Conservation (phyloP, 1,140 invertebrate genomes). For the Panulirus ornatus region DNA sequence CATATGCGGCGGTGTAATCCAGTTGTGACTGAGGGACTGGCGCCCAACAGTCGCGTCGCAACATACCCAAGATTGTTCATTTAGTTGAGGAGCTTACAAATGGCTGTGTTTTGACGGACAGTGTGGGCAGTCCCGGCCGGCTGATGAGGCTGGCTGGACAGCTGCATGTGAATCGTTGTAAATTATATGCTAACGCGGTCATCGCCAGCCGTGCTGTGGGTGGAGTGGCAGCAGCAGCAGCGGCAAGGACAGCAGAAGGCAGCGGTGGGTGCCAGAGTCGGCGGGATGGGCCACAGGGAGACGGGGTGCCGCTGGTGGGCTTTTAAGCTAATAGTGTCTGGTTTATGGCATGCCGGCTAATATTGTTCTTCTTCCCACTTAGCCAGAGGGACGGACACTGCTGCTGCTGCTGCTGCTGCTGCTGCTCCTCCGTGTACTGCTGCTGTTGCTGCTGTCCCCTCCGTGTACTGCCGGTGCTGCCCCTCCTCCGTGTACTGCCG, state of each 20-base stretch:
- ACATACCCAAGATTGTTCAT: conserved; percentile 56
- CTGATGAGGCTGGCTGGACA: conserved; percentile 23
- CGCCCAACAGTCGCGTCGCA: conserved; percentile 51
- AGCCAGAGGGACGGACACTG: background rate
- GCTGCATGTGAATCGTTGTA: conserved; percentile 55
- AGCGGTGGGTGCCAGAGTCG: background rate
- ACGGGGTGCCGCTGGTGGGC: conserved; percentile 28
- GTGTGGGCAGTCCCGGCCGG: conserved; percentile 14
- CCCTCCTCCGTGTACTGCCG: conserved; percentile 3
- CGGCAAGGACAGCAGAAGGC: background rate
- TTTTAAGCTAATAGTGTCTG: conserved; percentile 70
- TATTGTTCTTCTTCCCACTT: conserved; percentile 42
- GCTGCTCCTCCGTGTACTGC: background rate
- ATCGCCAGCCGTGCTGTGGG: background rate
- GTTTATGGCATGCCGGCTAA: conserved; percentile 58
- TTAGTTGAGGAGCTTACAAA: conserved; percentile 56
- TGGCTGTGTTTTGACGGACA: conserved; percentile 52
- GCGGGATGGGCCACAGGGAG: background rate
- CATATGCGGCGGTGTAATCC: conserved; percentile 45
- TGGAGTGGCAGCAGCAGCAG: background rate
- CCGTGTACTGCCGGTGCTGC: background rate
- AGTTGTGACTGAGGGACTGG: conserved; percentile 33
- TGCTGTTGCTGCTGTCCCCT: background rate
- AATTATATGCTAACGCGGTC: conserved; percentile 52
- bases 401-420: background rate